Base-by-base conservation (phyloP, 1,140 invertebrate species). In the Dolichoris vasculosae region DNA sequence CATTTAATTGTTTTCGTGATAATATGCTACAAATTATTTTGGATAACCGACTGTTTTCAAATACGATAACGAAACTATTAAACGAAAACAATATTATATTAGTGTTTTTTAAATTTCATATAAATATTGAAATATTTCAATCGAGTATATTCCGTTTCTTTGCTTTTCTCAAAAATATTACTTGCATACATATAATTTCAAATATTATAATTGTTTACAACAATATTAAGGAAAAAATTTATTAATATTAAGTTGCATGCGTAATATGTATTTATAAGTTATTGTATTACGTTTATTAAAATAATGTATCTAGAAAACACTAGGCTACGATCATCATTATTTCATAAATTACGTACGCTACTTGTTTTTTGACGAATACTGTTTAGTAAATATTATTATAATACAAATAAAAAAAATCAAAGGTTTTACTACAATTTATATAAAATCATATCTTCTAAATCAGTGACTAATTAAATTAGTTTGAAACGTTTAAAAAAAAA, bases 1-100 rank as follows among this genome's bases (percentile, higher is more conserved):
- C 23, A 67, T 67, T 80, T 59, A 43, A 80, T 80, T 64, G 59
- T 67, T 80, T 43, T 80, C n/a, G 11, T 59, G 77, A 79, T 79
- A 79, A 63, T 15, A 9, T 8, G 59, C 7, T 59, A 79, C 23
- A 79, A 79, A 79, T 79, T 79, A 63, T 63, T 63, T 40, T 23
- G 46, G 35, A 63, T 63, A 38, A 38, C 15, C 20, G 15, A 38
- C 38, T 38, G 17, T 13, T 69, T 69, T 69, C 4, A 4, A 38
- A 15, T 38, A 20, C 20, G 32, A 69, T 69, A 38, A 69, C 3
- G 17, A 69, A 69, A 17, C 7, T 69, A 23, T 69, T 40, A 40
- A 69, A 69, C 40, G 6, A 69, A 69, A 69, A 23, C 2, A 15
- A 69, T 38, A 69, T 38, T 32, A 67, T 32, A 30, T n/a, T n/a